phyloP scores from a whole-genome alignment of 2,113 vertebrate genomes.

The Tamias sibiricus region DNA sequence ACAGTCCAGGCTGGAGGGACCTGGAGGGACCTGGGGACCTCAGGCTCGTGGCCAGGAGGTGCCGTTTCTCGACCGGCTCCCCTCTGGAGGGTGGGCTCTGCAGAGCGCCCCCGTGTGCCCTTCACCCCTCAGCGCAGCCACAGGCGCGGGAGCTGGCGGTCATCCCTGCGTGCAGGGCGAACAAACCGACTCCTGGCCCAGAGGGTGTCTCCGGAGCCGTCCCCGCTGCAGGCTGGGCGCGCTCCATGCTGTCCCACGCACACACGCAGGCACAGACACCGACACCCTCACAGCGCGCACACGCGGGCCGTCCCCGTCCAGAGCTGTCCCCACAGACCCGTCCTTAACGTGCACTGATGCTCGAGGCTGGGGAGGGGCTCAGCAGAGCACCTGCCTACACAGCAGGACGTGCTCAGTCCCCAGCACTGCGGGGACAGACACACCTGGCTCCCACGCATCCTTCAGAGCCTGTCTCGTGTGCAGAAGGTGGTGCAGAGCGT shows the following conservation, averaged over 20 bases:
- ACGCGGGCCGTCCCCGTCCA: too few relatives aligned
- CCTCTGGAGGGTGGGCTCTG: fast-evolving
- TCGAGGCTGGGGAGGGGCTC: not conserved
- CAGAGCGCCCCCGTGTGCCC: fast-evolving
- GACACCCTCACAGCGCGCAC: fast-evolving
- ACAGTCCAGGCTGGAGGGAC: not conserved
- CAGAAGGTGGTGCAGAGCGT: too few relatives aligned
- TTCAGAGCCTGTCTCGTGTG: fast-evolving
- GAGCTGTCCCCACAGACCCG: fast-evolving
- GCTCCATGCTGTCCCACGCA: too few relatives aligned
- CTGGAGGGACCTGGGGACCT: not conserved
- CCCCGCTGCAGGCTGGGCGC: too few relatives aligned
- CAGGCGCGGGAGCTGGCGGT: fast-evolving
- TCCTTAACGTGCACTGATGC: fast-evolving
- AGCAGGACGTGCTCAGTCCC: too few relatives aligned
- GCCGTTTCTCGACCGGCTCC: not conserved
- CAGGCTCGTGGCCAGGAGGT: not conserved
- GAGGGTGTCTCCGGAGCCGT: not conserved
- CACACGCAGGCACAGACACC: not conserved
- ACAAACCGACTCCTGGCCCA: not conserved
- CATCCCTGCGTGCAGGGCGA: not conserved
- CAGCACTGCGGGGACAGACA: too few relatives aligned
- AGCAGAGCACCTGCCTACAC: too few relatives aligned
- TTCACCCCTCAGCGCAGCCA: fast-evolving
- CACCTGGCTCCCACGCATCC: not conserved